Percentiles rank a stretch among this genome's conserved stretches.
Conservation (phyloP, 1,140 invertebrate genomes). For the Brachionus rubens region DNA sequence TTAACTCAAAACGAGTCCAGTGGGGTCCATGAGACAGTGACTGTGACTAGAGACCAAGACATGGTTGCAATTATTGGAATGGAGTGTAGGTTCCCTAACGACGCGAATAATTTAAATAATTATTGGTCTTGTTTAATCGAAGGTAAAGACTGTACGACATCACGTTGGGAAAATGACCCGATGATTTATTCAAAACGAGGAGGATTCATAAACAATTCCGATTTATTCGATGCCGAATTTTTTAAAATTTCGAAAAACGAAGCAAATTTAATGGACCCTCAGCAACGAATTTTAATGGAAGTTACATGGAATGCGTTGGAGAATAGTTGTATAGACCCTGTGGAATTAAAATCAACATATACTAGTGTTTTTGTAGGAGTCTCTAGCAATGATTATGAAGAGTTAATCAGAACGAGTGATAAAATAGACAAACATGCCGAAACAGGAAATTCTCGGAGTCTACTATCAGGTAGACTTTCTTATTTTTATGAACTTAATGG, state of each 20-base stretch:
- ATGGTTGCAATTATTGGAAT: neutral
- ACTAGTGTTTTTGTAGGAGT: constrained; percentile 9
- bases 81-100: neutral
- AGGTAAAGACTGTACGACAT: neutral
- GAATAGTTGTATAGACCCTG: neutral
- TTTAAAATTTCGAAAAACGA: neutral
- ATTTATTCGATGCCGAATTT: neutral
- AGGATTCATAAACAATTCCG: neutral
- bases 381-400: neutral
- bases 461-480: neutral
- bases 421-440: neutral
- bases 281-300: neutral
- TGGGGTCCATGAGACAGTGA: neutral
- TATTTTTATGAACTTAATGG: constrained; percentile 3
- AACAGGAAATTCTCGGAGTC: neutral
- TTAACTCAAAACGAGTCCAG: too few species aligned
- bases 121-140: neutral
- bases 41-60: neutral
- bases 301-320: neutral
- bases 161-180: neutral
- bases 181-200: neutral
- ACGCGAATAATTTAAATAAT: neutral
- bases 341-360: neutral
- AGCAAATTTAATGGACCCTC: constrained; percentile 1
- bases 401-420: neutral